Evolutionary conservation across 2,888 invertebrate species (phyloP), one percentile per base, ranked within the genome.

Genomic region (Drosophila prolongata): DNA sequence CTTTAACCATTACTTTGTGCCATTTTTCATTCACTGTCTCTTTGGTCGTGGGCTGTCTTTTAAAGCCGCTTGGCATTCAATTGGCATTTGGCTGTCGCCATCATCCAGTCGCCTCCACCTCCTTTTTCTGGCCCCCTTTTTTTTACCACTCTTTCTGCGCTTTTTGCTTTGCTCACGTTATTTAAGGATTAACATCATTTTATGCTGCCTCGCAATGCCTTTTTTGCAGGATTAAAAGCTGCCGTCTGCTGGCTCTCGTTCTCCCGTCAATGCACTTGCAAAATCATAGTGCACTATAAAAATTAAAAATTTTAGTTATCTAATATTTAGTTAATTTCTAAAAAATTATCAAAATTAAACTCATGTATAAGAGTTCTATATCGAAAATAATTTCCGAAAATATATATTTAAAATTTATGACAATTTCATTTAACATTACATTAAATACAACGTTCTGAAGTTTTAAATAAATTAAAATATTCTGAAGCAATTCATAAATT

Each of bases 111-210:
- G 53, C 56, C 43, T 14, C 46, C 49, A 3, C 38, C n/a, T 6
- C 37, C 38, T 9, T 13, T 30, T 6, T 9, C 30, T 9, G 34
- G 34, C 13, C 40, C 14, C 43, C n/a, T 53, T 30, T 27, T n/a
- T 56, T 30, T 54, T 40, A 4, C 19, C 49, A 49, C 49, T 27
- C 30, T 50, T 34, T 44, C 53, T 52, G 43, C 52, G 52, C 52
- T 66, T 58, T 67, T 44, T 61, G 57, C 71, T 30, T 54, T 72
- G 78, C 60, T 60, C 77, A 75, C 75, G 77, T 80, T 83, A 75
- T 85, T 88, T 86, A 78, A 79, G 87, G 89, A 89, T 88, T 87
- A 89, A 81, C 87, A 87, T 79, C 80, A 87, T 79, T 87, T 83
- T 80, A 73, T 80, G 78, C 77, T 75, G 83, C 84, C 77, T 80